Percentiles rank a stretch among this genome's conserved stretches.
phyloP scores from a whole-genome alignment of 1,140 invertebrate species.

The Eueides isabella region DNA sequence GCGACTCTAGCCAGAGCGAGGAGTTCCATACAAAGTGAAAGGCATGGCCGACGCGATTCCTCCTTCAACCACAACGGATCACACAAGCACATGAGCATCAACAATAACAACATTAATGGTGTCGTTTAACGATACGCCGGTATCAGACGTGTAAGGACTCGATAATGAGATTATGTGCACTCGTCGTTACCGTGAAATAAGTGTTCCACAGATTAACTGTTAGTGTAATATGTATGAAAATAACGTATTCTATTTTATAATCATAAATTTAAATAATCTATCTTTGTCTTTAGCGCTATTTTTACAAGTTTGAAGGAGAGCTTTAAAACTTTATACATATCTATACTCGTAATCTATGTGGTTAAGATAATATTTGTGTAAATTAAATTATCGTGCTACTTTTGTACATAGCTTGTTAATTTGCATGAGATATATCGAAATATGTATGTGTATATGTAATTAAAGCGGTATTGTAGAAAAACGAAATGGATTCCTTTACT shows the following conservation, averaged over 20 bases:
- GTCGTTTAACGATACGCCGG: constrained; percentile 35
- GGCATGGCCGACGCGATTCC: constrained; percentile 57
- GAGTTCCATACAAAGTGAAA: constrained; percentile 55
- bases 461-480: no score
- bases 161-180: constrained; percentile 3
- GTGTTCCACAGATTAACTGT: background rate
- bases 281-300: constrained; percentile 27
- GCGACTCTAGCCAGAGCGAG: constrained; percentile 65
- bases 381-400: constrained; percentile 26
- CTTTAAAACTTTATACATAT: constrained; percentile 66
- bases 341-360: constrained; percentile 43
- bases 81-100: constrained; percentile 66
- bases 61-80: constrained; percentile 58
- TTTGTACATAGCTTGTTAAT: constrained; percentile 35
- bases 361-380: constrained; percentile 19
- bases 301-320: constrained; percentile 52
- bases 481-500: no score
- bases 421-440: background rate
- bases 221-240: constrained; percentile 24
- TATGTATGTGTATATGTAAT: background rate
- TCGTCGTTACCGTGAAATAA: constrained; percentile 11
- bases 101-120: constrained; percentile 59
- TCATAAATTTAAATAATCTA: background rate
- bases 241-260: constrained; percentile 12
- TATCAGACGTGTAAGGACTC: constrained; percentile 12